phyloP scores from a whole-genome alignment of 2,888 invertebrate species.

The Hydraecia micacea region DNA sequence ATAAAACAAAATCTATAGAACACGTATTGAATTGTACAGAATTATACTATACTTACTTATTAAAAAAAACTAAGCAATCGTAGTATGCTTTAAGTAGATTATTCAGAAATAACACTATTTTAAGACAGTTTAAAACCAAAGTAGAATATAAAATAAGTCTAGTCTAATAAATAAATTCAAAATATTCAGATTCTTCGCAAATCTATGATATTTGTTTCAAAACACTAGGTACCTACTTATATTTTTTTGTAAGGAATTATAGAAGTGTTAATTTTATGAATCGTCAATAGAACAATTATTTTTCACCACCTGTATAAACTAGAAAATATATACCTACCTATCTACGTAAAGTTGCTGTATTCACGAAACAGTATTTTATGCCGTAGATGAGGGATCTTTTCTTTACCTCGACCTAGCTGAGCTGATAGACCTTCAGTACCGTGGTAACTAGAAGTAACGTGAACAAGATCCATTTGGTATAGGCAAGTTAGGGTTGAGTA shows the following conservation, averaged over 20 bases:
- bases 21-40: conserved; percentile 8
- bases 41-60: too few relatives aligned
- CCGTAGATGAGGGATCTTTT: neutral
- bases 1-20: neutral
- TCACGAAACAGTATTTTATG: conserved; percentile 13
- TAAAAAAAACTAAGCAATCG: conserved; percentile 42
- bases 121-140: conserved; percentile 73
- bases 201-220: neutral
- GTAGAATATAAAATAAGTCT: conserved; percentile 74
- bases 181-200: conserved; percentile 11
- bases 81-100: conserved; percentile 58
- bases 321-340: neutral
- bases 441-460: neutral
- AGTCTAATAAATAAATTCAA: conserved; percentile 62
- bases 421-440: neutral
- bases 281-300: conserved; percentile 1
- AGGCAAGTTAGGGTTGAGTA: neutral
- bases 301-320: conserved; percentile 28
- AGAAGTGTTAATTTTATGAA: neutral
- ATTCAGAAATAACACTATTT: conserved; percentile 48
- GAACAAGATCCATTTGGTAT: neutral
- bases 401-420: conserved; percentile 17
- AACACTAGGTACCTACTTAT: neutral
- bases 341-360: neutral
- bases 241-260: conserved; percentile 1